These are phyloP conservation scores for Epinotia ramella DNA, from an alignment of 2,888 invertebrate species.

Conservation along the genomic window DNA sequence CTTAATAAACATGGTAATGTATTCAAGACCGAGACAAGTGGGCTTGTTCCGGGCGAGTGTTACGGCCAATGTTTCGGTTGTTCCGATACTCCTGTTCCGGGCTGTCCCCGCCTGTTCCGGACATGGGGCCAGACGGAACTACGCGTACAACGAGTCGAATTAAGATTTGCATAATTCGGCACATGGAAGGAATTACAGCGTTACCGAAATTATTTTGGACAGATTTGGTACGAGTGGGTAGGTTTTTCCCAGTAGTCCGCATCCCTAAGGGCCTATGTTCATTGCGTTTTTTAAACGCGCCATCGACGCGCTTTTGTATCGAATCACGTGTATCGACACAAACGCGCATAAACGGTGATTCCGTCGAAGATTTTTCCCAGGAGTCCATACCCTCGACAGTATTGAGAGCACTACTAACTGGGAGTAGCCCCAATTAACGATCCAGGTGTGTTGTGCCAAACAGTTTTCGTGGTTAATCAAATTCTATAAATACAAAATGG, in stretches of 20 bases:
- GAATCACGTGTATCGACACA: background rate
- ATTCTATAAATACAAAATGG: too few species aligned
- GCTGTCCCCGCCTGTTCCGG: conserved; percentile 25
- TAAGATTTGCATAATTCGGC: conserved; percentile 27
- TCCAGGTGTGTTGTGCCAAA: too few species aligned
- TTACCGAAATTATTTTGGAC: conserved; percentile 18
- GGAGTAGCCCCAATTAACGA: too few species aligned
- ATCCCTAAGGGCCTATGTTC: background rate
- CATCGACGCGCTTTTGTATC: too few species aligned
- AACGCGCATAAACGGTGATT: background rate
- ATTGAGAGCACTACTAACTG: too few species aligned
- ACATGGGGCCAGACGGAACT: conserved; percentile 24
- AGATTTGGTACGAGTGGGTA: background rate
- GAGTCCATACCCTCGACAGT: too few species aligned
- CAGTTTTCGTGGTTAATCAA: too few species aligned
- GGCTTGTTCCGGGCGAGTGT: conserved; percentile 37
- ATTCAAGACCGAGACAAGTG: conserved; percentile 42
- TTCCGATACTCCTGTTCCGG: conserved; percentile 31
- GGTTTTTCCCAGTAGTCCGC: background rate
- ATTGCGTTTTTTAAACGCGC: too few species aligned
- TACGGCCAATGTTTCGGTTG: conserved; percentile 34
- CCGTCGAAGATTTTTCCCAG: too few species aligned
- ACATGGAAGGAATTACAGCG: conserved; percentile 26
- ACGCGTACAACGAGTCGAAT: conserved; percentile 31
- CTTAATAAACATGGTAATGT: conserved; percentile 43